Conservation (phyloP, 2,888 invertebrate genomes). For the Crematogaster levior region DNA sequence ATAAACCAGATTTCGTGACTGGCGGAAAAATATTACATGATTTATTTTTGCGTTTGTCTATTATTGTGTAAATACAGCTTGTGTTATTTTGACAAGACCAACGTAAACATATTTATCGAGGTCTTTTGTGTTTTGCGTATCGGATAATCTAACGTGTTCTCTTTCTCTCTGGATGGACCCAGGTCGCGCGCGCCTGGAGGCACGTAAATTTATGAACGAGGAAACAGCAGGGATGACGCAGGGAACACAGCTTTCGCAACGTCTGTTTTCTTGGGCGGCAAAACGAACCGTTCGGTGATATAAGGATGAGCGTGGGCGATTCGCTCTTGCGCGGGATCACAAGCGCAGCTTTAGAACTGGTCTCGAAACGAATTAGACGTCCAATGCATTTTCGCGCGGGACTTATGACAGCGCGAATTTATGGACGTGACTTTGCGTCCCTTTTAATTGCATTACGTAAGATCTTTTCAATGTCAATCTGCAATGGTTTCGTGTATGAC, state of each 20-base stretch:
- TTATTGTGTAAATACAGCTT: neutral
- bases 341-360: conserved; percentile 70
- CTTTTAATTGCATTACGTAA: conserved; percentile 27
- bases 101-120: conserved; percentile 13
- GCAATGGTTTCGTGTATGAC: neutral
- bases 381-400: conserved; percentile 37
- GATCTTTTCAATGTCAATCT: neutral
- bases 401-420: conserved; percentile 16
- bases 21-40: conserved; percentile 35
- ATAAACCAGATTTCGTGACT: neutral
- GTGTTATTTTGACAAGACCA: conserved; percentile 1
- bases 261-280: conserved; percentile 69
- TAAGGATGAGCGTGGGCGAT: conserved; percentile 80
- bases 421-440: conserved; percentile 31
- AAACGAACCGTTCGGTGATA: conserved; percentile 79
- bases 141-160: conserved; percentile 56
- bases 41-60: conserved; percentile 8
- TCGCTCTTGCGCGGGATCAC: conserved; percentile 68
- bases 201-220: conserved; percentile 81
- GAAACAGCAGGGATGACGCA: conserved; percentile 74
- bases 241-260: conserved; percentile 75
- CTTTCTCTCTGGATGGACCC: conserved; percentile 67
- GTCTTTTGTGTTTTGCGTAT: conserved; percentile 43
- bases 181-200: conserved; percentile 61
- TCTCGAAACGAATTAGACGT: conserved; percentile 71